Percentiles rank a stretch among this genome's conserved stretches.
phyloP scores from a whole-genome alignment of 2,888 invertebrate species.

The Cosmia pyralina region DNA sequence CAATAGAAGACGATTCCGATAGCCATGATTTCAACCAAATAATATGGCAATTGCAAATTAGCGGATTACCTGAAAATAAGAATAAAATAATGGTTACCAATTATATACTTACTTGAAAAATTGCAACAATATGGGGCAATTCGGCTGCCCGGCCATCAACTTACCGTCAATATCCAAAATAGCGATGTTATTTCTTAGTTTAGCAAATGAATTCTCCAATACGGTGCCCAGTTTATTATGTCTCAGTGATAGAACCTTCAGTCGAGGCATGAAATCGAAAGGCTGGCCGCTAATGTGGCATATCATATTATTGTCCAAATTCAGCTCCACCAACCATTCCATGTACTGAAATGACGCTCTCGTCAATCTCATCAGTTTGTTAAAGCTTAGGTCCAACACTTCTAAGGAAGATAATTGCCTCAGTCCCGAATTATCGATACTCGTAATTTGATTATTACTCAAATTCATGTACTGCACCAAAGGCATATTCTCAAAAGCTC shows the following conservation, averaged over 20 bases:
- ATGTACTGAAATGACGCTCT: slow-evolving; percentile 93
- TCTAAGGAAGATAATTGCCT: slow-evolving; percentile 94
- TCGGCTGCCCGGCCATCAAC: slow-evolving; percentile 41
- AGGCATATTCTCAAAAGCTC: slow-evolving; percentile 94
- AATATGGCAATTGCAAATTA: slow-evolving; percentile 95
- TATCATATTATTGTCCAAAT: slow-evolving; percentile 95
- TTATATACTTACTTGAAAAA: too few relatives aligned
- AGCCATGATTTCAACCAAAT: slow-evolving; percentile 96
- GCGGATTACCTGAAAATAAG: slow-evolving; percentile 93
- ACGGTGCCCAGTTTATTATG: slow-evolving; percentile 94
- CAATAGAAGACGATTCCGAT: slow-evolving; percentile 93
- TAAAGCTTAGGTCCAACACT: slow-evolving; percentile 95
- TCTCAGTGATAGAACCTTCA: slow-evolving; percentile 94
- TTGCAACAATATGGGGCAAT: too few relatives aligned
- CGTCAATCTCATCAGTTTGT: slow-evolving; percentile 93
- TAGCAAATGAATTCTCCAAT: slow-evolving; percentile 93
- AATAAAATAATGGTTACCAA: background rate
- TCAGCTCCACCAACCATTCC: slow-evolving; percentile 96
- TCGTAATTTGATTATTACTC: slow-evolving; percentile 94
- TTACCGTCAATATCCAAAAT: slow-evolving; percentile 95
- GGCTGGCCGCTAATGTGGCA: slow-evolving; percentile 95
- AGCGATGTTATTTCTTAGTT: slow-evolving; percentile 94
- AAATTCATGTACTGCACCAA: slow-evolving; percentile 95
- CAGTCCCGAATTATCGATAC: slow-evolving; percentile 94
- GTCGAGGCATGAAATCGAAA: slow-evolving; percentile 95